Percentiles rank a stretch among this genome's conserved stretches.
These are phyloP conservation scores for Aptenodytes forsteri DNA, from an alignment of 2,113 vertebrate species.

Conservation along the genomic window DNA sequence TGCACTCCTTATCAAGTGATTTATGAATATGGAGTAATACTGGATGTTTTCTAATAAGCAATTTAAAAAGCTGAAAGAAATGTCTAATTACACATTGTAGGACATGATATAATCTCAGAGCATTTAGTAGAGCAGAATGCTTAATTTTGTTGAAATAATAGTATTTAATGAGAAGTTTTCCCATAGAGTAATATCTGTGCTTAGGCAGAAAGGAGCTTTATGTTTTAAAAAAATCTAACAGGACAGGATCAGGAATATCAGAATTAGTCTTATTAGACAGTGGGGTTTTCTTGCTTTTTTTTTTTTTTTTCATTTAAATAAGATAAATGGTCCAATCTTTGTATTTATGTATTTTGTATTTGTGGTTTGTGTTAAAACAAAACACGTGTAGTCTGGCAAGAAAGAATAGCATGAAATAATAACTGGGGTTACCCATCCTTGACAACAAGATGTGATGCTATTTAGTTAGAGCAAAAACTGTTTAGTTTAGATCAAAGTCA, in stretches of 20 bases:
- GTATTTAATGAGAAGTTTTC: neutral
- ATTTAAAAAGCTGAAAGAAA: neutral
- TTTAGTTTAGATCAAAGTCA: constrained; percentile 9
- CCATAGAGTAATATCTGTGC: neutral
- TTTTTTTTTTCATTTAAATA: neutral
- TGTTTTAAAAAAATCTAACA: neutral
- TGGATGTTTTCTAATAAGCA: neutral
- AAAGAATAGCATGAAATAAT: neutral
- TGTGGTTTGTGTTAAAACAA: constrained; percentile 13
- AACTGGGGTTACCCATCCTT: constrained; percentile 1
- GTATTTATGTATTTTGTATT: neutral
- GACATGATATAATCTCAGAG: neutral
- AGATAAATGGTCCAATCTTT: neutral
- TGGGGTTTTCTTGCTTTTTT: neutral
- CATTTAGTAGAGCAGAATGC: neutral
- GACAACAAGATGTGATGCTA: constrained; percentile 3
- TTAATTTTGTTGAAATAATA: neutral
- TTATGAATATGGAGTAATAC: neutral
- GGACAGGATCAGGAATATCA: neutral
- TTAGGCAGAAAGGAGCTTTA: neutral
- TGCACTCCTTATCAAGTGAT: neutral
- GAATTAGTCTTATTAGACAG: neutral
- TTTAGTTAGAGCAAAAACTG: neutral
- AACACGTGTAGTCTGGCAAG: neutral
- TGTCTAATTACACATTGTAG: neutral